Evolutionary conservation across 2,113 vertebrate genomes (phyloP).

Genomic region (Malurus cyaneus): DNA sequence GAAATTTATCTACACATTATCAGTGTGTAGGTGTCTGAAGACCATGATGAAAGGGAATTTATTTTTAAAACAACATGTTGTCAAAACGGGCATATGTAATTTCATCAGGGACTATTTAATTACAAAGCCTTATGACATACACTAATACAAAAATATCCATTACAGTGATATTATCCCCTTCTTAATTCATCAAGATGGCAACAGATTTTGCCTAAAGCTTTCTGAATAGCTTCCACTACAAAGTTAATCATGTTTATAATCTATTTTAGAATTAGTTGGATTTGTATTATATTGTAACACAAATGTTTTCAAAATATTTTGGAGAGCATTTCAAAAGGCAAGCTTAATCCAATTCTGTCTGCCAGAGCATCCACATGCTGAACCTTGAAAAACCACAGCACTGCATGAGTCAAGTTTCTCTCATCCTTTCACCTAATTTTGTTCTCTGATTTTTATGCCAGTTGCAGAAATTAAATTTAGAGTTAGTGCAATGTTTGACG

Average conservation of each 20-base stretch:
- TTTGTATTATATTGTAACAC: slow-evolving; percentile 9
- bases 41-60: slow-evolving; percentile 41
- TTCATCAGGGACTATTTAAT: slow-evolving; percentile 9
- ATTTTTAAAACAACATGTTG: slow-evolving; percentile 29
- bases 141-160: slow-evolving; percentile 23
- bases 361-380: not conserved
- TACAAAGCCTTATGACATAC: not conserved
- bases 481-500: not conserved
- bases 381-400: slow-evolving; percentile 21
- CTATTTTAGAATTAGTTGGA: slow-evolving; percentile 9
- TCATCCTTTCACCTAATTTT: slow-evolving; percentile 21
- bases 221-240: not conserved
- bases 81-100: not conserved
- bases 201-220: not conserved
- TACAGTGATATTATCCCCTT: not conserved
- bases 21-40: not conserved
- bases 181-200: not conserved
- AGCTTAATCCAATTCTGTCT: not conserved
- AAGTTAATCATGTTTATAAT: not conserved
- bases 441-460: slow-evolving; percentile 2
- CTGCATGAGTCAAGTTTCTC: not conserved
- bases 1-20: not conserved
- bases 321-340: slow-evolving; percentile 21
- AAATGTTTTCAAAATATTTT: slow-evolving; percentile 31
- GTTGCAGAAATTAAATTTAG: not conserved